These are phyloP conservation scores for Thumatha senex DNA, from an alignment of 2,888 invertebrate genomes.

Conservation along the genomic window DNA sequence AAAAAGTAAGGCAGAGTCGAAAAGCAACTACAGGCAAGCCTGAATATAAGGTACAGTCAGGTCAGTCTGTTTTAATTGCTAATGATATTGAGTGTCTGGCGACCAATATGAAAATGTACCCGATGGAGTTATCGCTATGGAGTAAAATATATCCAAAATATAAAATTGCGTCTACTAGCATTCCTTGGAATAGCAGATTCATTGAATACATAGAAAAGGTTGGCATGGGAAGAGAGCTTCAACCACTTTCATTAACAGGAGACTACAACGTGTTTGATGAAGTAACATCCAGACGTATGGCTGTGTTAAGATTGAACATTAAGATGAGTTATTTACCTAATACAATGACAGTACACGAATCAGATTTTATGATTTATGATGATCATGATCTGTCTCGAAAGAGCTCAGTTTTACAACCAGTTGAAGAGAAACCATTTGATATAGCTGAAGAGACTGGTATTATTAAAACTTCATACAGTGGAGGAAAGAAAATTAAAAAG, in stretches of 20 bases:
- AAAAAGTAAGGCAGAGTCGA: constrained; percentile 37
- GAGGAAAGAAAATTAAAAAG: constrained; percentile 25
- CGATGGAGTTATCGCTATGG: constrained; percentile 59
- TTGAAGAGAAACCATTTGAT: constrained; percentile 12
- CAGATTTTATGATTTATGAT: not conserved
- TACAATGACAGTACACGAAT: constrained; percentile 23
- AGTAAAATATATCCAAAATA: constrained; percentile 40
- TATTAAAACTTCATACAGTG: constrained; percentile 47
- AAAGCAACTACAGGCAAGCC: constrained; percentile 6
- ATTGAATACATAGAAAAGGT: constrained; percentile 53
- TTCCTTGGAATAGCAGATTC: constrained; percentile 57
- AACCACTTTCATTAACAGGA: constrained; percentile 39
- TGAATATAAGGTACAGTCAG: constrained; percentile 37
- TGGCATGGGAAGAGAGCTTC: constrained; percentile 19
- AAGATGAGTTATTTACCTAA: constrained; percentile 51
- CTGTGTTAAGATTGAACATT: constrained; percentile 52
- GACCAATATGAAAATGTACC: constrained; percentile 55
- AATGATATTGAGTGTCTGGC: constrained; percentile 46
- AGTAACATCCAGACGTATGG: constrained; percentile 55
- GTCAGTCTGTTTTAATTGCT: constrained; percentile 48
- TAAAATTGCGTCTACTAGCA: constrained; percentile 51
- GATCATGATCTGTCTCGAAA: no score
- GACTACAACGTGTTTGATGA: constrained; percentile 59
- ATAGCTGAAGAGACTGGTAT: constrained; percentile 25
- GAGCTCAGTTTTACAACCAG: constrained; percentile 16